Percentiles rank a stretch among this genome's conserved stretches.
Conservation (phyloP, 1,140 invertebrate genomes). For the Venturia canescens region DNA sequence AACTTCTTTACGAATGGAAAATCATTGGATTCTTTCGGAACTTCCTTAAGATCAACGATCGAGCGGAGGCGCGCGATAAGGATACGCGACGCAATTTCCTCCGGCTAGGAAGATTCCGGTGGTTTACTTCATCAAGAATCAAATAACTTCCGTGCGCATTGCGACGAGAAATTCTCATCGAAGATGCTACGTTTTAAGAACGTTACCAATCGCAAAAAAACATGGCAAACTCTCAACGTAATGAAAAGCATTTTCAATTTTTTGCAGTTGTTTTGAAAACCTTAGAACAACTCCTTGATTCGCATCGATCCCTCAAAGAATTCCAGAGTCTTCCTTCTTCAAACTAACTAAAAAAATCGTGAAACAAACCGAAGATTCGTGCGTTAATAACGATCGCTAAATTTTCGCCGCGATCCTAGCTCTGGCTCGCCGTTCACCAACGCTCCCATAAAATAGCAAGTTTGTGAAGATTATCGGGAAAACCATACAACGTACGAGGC, state of each 20-base stretch:
- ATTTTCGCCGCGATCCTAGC: background rate
- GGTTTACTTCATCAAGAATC: background rate
- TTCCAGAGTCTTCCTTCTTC: too few relatives aligned
- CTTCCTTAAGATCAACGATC: background rate
- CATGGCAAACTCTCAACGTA: too few relatives aligned
- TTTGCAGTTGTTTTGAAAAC: background rate
- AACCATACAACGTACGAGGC: background rate
- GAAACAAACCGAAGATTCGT: too few relatives aligned
- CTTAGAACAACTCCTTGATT: too few relatives aligned
- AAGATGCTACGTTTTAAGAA: background rate
- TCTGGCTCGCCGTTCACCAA: background rate
- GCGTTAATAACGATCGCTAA: too few relatives aligned
- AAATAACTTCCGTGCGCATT: background rate
- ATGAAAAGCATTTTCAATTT: background rate
- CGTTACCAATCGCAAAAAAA: too few relatives aligned
- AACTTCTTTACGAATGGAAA: background rate
- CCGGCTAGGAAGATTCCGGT: slow-evolving; percentile 1
- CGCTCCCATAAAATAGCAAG: background rate
- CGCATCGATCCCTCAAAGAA: too few relatives aligned
- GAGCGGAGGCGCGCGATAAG: background rate
- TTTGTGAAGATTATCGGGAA: background rate
- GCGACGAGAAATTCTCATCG: background rate
- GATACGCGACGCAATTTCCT: slow-evolving; percentile 4
- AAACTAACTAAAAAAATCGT: too few relatives aligned
- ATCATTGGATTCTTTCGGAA: background rate